phyloP scores from a whole-genome alignment of 2,888 invertebrate species.

The Clostera curtula region DNA sequence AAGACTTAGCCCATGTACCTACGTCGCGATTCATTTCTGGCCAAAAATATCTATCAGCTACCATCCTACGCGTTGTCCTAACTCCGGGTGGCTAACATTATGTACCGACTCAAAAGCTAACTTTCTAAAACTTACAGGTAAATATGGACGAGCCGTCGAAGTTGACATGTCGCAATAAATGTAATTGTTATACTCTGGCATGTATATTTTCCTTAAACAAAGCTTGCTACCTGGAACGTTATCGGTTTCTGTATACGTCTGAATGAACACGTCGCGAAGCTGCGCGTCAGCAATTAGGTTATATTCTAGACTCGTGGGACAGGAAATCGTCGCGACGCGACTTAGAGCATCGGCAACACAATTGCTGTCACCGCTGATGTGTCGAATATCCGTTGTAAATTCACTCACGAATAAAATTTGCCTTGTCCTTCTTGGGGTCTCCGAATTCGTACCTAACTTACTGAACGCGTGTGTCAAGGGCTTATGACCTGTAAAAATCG shows the following conservation, averaged over 20 bases:
- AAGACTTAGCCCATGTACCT: neutral
- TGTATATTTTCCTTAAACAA: neutral
- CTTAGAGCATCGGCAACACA: slow-evolving; percentile 3
- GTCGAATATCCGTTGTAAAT: slow-evolving; percentile 3
- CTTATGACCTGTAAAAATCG: slow-evolving; percentile 8
- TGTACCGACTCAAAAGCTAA: slow-evolving; percentile 2
- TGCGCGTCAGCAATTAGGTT: neutral
- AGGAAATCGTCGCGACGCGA: slow-evolving; percentile 1
- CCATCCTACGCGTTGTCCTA: slow-evolving; percentile 1
- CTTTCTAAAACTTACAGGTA: slow-evolving; percentile 1
- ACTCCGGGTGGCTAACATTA: slow-evolving; percentile 5
- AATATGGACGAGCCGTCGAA: slow-evolving; percentile 2
- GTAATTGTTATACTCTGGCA: neutral
- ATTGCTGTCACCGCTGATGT: slow-evolving; percentile 3
- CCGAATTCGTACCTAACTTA: neutral
- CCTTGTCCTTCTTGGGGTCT: neutral
- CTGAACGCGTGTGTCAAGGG: slow-evolving; percentile 1
- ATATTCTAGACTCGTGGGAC: slow-evolving; percentile 3
- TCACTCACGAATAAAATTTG: slow-evolving; percentile 6
- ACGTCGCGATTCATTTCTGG: slow-evolving; percentile 3
- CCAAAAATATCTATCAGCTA: slow-evolving; percentile 3
- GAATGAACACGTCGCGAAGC: neutral
- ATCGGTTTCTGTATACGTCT: neutral
- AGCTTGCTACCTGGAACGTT: too few species aligned
- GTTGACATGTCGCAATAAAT: neutral